Evolutionary conservation across 1,140 invertebrate species (phyloP), one percentile per base, ranked within the genome.

Genomic region (Argopecten irradians): DNA sequence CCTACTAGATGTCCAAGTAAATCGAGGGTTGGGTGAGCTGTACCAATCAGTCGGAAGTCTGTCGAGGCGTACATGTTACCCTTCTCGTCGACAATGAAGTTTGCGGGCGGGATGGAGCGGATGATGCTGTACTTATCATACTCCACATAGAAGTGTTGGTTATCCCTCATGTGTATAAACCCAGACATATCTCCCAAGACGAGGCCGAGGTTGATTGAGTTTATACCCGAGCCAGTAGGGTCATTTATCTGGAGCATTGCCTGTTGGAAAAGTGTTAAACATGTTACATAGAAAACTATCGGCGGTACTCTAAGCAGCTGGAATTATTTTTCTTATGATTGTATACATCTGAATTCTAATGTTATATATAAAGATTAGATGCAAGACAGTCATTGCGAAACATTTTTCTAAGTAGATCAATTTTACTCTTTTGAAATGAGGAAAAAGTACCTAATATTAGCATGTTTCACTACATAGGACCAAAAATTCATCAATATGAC

Each of bases 171-270:
- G 83, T 93, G 89, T 2, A 94, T 13, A 82, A 86, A 91, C 19
- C 92, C 92, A 82, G 91, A 89, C 36, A 89, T 90, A 87, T 94
- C 93, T n/a, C 93, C 93, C 82, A 94, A 91, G 7, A 93, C 84
- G 5, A 90, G 84, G 28, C 90, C 89, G 22, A 94, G 34, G 82
- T 93, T 93, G 22, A 92, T 34, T 3, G 88, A 86, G 8, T 28
- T 83, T 19, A 92, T 90, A 32, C 85, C 89, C 0, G 83, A 32
- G 22, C 82, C 85, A 32, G 90, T 87, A 16, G 8, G 55, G 22
- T 89, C 83, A 55, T 89, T 88, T 41, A 93, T 92, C 87, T 93
- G 92, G 11, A 93, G 43, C 86, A 90, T 89, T 0, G 90, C 92
- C 93, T 93, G 87, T 82, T 36, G 87, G 55, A 82, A 43, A 83